Percentiles rank a stretch among this genome's conserved stretches.
These are phyloP conservation scores for Diuraphis noxia DNA, from an alignment of 1,140 invertebrate species.

Conservation along the genomic window DNA sequence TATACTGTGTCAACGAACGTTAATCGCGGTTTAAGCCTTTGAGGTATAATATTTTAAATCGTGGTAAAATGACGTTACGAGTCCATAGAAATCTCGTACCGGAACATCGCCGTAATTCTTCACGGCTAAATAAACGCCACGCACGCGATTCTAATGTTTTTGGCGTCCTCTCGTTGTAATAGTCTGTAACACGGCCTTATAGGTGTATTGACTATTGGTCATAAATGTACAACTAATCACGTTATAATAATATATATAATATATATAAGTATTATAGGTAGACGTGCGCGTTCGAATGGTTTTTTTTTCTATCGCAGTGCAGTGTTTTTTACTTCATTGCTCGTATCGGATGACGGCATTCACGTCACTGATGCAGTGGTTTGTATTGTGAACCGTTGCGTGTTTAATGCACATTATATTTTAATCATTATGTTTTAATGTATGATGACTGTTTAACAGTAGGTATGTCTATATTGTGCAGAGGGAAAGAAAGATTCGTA, in stretches of 20 bases:
- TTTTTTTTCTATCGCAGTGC: neutral
- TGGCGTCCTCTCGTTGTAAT: neutral
- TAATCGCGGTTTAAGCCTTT: neutral
- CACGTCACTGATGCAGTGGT: neutral
- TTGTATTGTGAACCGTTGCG: neutral
- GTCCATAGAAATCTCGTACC: neutral
- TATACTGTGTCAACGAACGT: neutral
- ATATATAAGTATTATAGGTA: too few species aligned
- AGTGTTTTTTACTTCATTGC: neutral
- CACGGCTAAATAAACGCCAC: neutral
- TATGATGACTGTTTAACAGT: neutral
- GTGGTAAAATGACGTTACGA: neutral
- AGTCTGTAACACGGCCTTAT: neutral
- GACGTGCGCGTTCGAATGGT: neutral
- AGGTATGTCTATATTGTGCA: neutral
- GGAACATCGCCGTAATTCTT: neutral
- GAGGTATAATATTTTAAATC: neutral
- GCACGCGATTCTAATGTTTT: neutral
- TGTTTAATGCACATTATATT: neutral
- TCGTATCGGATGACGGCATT: neutral
- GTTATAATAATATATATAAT: neutral
- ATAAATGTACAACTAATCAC: neutral
- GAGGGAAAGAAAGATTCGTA: neutral
- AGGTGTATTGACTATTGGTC: neutral
- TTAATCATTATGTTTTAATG: neutral